A percentile compares a stretch with the other conserved stretches of the same genome.
These are phyloP conservation scores for Chymomyza amoena DNA, from an alignment of 2,888 invertebrate genomes.

Conservation along the genomic window DNA sequence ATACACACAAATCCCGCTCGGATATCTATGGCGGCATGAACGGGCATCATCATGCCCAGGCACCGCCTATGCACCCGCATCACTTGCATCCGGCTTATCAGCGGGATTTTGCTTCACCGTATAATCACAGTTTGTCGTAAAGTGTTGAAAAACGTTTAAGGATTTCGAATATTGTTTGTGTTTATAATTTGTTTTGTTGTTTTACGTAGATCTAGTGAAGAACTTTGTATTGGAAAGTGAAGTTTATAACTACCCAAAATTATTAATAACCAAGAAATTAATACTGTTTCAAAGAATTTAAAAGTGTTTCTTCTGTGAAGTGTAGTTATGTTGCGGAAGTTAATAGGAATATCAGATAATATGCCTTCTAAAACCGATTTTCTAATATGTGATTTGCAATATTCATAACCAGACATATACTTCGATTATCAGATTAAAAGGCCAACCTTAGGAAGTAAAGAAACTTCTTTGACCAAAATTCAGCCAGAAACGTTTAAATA, in stretches of 20 bases:
- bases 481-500: too few species aligned
- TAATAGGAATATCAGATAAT: too few species aligned
- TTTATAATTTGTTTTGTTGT: background rate
- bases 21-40: slow-evolving; percentile 76
- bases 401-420: too few species aligned
- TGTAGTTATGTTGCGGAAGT: too few species aligned
- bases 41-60: slow-evolving; percentile 73
- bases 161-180: slow-evolving; percentile 7
- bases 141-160: background rate
- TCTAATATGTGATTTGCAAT: too few species aligned
- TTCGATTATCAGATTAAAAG: too few species aligned
- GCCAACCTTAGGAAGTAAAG: too few species aligned
- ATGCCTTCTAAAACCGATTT: too few species aligned
- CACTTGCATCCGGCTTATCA: slow-evolving; percentile 78
- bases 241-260: background rate
- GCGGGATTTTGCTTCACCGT: slow-evolving; percentile 78
- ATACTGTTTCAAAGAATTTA: background rate
- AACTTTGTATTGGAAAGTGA: background rate
- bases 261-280: background rate
- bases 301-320: too few species aligned
- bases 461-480: too few species aligned
- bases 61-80: slow-evolving; percentile 69
- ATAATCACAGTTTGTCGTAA: slow-evolving; percentile 75
- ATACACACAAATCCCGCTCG: slow-evolving; percentile 75
- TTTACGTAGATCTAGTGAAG: background rate